phyloP scores from a whole-genome alignment of 1,140 invertebrate genomes.

The Asbolus verrucosus region DNA sequence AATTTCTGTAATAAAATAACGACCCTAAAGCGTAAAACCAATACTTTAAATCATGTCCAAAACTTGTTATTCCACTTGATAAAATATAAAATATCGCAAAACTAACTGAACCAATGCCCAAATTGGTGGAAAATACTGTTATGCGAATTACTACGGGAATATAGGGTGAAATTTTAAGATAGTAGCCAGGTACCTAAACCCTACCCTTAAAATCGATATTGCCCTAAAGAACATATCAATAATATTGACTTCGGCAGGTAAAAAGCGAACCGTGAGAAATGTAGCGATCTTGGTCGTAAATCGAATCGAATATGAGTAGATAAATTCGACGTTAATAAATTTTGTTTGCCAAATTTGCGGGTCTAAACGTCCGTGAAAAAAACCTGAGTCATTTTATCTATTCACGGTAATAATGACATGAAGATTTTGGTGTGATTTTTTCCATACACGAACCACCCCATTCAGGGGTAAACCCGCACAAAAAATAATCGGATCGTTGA shows the following conservation, averaged over 20 bases:
- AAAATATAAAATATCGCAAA: conserved; percentile 46
- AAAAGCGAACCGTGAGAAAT: conserved; percentile 16
- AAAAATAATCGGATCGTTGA: conserved; percentile 63
- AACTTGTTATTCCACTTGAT: conserved; percentile 51
- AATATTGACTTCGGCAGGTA: conserved; percentile 32
- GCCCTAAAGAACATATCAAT: conserved; percentile 8
- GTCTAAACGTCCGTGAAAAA: conserved; percentile 20
- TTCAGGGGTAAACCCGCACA: conserved; percentile 56
- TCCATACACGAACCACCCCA: conserved; percentile 60
- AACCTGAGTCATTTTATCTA: conserved; percentile 36
- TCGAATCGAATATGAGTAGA: no score
- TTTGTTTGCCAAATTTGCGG: conserved; percentile 4
- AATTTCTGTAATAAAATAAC: conserved; percentile 35
- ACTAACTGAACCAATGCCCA: conserved; percentile 28
- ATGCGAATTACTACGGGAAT: conserved; percentile 29
- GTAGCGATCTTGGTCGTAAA: no score
- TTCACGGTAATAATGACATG: conserved; percentile 50
- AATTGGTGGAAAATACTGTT: conserved; percentile 51
- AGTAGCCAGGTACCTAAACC: conserved; percentile 24
- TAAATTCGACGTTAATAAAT: conserved; percentile 8
- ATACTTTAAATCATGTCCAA: conserved; percentile 47
- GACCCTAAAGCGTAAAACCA: conserved; percentile 41
- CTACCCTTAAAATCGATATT: conserved; percentile 21
- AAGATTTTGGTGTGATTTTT: conserved; percentile 55
- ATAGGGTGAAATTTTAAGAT: conserved; percentile 35